Evolutionary conservation across 2,888 invertebrate genomes (phyloP), one percentile per base, ranked within the genome.

Genomic region (Pollenia griseotomentosa): DNA sequence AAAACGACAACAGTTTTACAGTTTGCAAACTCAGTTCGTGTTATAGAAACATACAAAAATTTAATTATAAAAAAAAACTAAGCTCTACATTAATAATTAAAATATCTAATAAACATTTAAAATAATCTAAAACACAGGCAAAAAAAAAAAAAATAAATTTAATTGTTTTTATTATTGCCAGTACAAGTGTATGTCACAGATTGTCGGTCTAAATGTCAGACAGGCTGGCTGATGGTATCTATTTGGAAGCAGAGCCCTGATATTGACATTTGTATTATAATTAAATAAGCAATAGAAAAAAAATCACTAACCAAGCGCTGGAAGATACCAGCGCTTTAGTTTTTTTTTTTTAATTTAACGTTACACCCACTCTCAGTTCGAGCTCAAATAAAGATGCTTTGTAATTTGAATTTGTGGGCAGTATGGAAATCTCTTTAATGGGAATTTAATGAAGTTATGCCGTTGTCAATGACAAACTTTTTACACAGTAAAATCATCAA

Each of bases 81-180:
- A 33, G 2, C 33, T 33, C 33, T 33, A 65, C 48, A 12, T 42
- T n/a, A 48, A n/a, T 14, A 55, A 44, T 46, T 63, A n/a, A n/a
- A n/a, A 7, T 10, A 63, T 51, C 57, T 51, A 48, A 81, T 46
- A 73, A 74, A 74, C 23, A 44, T 40, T 66, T 68, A 53, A 74
- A 68, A 74, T 53, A 68, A 68, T 68, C 61, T 71, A 8, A 23
- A 23, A 53, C 42, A 46, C 53, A 44, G 16, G 7, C 1, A 40
- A 59, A 12, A 57, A 46, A 63, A 77, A 65, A n/a, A 12, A 33
- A 68, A n/a, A 73, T 44, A 57, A 61, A 80, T 75, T 75, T 75
- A 68, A 70, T 78, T 66, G 57, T 66, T 73, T 33, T 81, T 40
- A 40, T 74, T 81, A 61, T 48, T 70, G 33, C 2, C n/a, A 2